Base-by-base conservation (phyloP, 2,888 invertebrate species). In the Agrilus mali region DNA sequence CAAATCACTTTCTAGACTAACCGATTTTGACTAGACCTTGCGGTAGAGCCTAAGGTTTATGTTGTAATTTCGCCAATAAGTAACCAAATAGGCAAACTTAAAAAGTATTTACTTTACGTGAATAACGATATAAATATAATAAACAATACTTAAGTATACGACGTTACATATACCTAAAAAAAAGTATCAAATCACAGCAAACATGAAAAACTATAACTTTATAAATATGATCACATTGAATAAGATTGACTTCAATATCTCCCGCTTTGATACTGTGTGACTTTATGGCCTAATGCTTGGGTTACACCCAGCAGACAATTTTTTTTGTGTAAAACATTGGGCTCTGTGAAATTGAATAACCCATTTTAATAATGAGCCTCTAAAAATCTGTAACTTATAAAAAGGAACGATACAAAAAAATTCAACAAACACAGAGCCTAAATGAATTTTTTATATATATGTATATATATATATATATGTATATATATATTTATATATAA, bases 131-230 rank as follows among this genome's bases (percentile, higher is more conserved):
- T 44, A 51, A 50, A 50, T 50, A 53, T 49, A 51, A 36, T 40
- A 54, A 50, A 47, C 49, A 50, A 38, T 43, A 52, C 52, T 47
- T 50, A 20, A 36, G 36, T 36, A 42, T 27, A 27, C 27, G 27
- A 27, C 27, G 12, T 31, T 31, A 10, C n/a, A 38, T 38, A 33
- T 38, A 38, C 20, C 37, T 42, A 40, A 14, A 13, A 38, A 16
- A 17, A 59, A 61, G 60, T 61, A 60, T 59, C 58, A 54, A 62
- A 64, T 64, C 63, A 64, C 63, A 64, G 64, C 60, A 61, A 61
- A 61, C 59, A 60, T 63, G 60, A 55, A 47, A 60, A 54, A 60
- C 53, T 53, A 57, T 58, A 57, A 49, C 45, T 51, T 53, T 54
- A 57, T 53, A 59, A 55, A 55, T 51, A 51, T 53, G 53, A 60